A percentile compares a stretch with the other conserved stretches of the same genome.
These are phyloP conservation scores for Caenorhabditis uteleia DNA, from an alignment of 2,888 invertebrate species.

Conservation along the genomic window DNA sequence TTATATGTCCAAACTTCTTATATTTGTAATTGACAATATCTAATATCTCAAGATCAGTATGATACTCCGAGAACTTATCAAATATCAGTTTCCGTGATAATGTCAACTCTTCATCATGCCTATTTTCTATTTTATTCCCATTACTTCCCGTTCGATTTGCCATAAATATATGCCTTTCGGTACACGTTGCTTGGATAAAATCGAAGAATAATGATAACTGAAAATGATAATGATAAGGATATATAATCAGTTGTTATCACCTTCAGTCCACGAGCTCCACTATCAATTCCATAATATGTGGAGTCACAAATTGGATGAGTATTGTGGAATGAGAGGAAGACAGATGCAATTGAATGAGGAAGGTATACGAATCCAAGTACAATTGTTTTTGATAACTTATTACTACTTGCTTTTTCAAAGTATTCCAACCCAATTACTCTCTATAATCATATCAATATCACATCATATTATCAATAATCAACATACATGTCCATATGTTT, in stretches of 20 bases:
- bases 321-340: slow-evolving; percentile 71
- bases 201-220: slow-evolving; percentile 74
- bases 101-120: slow-evolving; percentile 5
- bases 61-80: neutral
- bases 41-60: neutral
- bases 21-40: neutral
- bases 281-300: slow-evolving; percentile 74
- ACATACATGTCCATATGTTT: no score
- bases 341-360: neutral
- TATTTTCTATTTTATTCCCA: slow-evolving; percentile 51
- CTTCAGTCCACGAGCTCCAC: slow-evolving; percentile 72
- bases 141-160: slow-evolving; percentile 68
- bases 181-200: slow-evolving; percentile 72
- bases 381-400: neutral
- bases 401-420: no score
- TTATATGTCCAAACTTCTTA: neutral
- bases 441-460: no score
- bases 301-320: slow-evolving; percentile 72
- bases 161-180: slow-evolving; percentile 64
- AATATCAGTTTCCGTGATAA: slow-evolving; percentile 42
- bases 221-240: slow-evolving; percentile 2
- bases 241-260: slow-evolving; percentile 59
- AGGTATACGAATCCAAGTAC: slow-evolving; percentile 1
- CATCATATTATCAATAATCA: no score
- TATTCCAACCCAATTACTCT: neutral